These are phyloP conservation scores for Nyctereutes procyonoides DNA, from an alignment of 2,113 vertebrate species.

Conservation along the genomic window DNA sequence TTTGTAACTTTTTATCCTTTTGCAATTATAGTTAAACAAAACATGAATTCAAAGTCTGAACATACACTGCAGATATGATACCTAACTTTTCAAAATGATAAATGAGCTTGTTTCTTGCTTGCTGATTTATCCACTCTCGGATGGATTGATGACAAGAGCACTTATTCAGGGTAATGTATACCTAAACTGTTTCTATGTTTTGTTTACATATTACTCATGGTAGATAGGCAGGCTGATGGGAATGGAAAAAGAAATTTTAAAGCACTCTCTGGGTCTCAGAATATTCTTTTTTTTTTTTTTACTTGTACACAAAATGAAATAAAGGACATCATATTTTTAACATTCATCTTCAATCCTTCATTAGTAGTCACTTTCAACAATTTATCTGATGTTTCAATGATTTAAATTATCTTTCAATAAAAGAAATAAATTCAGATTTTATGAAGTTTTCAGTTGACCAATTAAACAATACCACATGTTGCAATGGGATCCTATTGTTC, in stretches of 20 bases:
- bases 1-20: neutral
- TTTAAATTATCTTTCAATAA: neutral
- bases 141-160: neutral
- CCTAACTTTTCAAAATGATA: neutral
- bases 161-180: neutral
- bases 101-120: neutral
- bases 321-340: neutral
- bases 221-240: neutral
- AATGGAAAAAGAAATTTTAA: neutral
- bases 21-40: neutral
- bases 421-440: neutral
- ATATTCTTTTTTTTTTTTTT: neutral
- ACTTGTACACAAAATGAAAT: neutral
- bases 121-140: neutral
- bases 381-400: neutral
- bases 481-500: neutral
- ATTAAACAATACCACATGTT: neutral
- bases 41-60: neutral
- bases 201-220: neutral
- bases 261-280: neutral
- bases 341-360: neutral
- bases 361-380: neutral
- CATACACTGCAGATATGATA: neutral
- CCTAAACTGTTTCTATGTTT: neutral
- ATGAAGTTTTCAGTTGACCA: neutral